Evolutionary conservation across 2,797 vertebrate genomes (phyloP), one percentile per base, ranked within the genome.

Genomic region (Ctenopoma kingsleyae): DNA sequence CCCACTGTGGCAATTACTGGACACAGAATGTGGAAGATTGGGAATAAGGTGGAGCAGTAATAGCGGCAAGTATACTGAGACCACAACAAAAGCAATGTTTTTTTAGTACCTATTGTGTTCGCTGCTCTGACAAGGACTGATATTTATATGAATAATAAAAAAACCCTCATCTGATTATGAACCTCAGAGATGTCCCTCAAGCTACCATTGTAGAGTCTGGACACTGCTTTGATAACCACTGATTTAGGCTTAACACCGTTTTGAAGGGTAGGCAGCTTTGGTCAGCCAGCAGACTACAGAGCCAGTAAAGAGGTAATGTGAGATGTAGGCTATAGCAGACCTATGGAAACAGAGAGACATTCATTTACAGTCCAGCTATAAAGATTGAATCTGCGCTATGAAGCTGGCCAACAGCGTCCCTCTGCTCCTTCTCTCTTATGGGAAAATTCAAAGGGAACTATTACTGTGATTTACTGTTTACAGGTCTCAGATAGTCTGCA

Each of bases 331-430:
- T 88, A 70, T 51, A 79, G 85, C 76, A 80, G 70, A 81, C 78
- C 67, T 85, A 85, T 89, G 69, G 87, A 92, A 89, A 84, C 47
- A 67, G 62, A 74, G 69, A 86, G 67, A 73, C 64, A 32, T 81
- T 19, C 66, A 12, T 87, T 90, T 88, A 88, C 79, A 71, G 86
- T 82, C 71, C 69, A 79, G 81, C 85, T 83, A 78, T 82, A 83
- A 79, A 87, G 90, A 92, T 92, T 83, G 87, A 88, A 92, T 89
- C 91, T 88, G 49, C 2, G 32, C 87, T 78, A 70, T 90, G 88
- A 91, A 87, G 32, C 40, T 64, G 69, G 76, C 62, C 57, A 50
- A 70, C 30, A 54, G 53, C 43, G 61, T 86, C 77, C 57, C 81
- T 84, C 74, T 59, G 62, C 74, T 84, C 53, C 50, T 76, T 60